phyloP scores from a whole-genome alignment of 1,140 invertebrate species.

The Drosophila grimshawi region DNA sequence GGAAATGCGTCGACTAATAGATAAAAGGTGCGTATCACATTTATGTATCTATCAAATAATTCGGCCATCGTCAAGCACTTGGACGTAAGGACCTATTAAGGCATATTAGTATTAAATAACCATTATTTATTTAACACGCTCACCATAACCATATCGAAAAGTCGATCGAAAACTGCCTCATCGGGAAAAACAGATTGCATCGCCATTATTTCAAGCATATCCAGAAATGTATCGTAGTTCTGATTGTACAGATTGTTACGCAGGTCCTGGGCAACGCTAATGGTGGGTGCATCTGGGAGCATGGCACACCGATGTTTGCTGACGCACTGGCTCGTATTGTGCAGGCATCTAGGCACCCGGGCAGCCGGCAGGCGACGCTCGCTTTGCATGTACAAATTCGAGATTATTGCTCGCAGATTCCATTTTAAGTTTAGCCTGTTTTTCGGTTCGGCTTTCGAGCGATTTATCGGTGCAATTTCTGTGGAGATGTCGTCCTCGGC shows the following conservation, averaged over 20 bases:
- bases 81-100: slow-evolving; percentile 47
- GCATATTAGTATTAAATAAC: too few species aligned
- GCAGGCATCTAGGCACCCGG: slow-evolving; percentile 56
- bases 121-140: background rate
- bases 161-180: slow-evolving; percentile 50
- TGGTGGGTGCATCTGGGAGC: slow-evolving; percentile 60
- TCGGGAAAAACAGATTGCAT: slow-evolving; percentile 62
- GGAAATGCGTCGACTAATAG: slow-evolving; percentile 65
- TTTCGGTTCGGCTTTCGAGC: background rate
- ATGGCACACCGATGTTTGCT: slow-evolving; percentile 54
- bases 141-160: slow-evolving; percentile 66
- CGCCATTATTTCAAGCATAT: slow-evolving; percentile 57
- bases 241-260: slow-evolving; percentile 53
- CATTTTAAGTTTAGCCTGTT: slow-evolving; percentile 37
- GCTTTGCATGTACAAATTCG: slow-evolving; percentile 63
- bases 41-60: slow-evolving; percentile 45
- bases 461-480: background rate
- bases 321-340: slow-evolving; percentile 54
- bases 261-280: slow-evolving; percentile 40
- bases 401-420: slow-evolving; percentile 62
- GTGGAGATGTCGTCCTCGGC: slow-evolving; percentile 16
- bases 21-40: slow-evolving; percentile 50
- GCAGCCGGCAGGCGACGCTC: slow-evolving; percentile 54
- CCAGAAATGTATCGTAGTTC: slow-evolving; percentile 64
- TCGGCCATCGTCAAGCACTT: slow-evolving; percentile 46